Evolutionary conservation across 1,140 invertebrate species (phyloP).

Genomic region (silkworm (Bombyx mori)): ASM3026992v2 NC_085129.1:9193001-9193500

Average conservation of each 20-base stretch:
- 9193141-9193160: constrained; percentile 53
- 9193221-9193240: constrained; percentile 45
- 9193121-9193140: constrained; percentile 55
- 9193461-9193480: constrained; percentile 33
- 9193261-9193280: constrained; percentile 67
- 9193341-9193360: constrained; percentile 35
- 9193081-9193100: constrained; percentile 62
- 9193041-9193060: constrained; percentile 68
- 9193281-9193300: constrained; percentile 59
- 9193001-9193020: constrained; percentile 73
- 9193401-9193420: constrained; percentile 32
- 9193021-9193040: constrained; percentile 74
- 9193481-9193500: constrained; percentile 49
- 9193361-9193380: constrained; percentile 30
- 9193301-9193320: constrained; percentile 51
- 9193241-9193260: constrained; percentile 56
- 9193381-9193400: too few species aligned
- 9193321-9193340: constrained; percentile 22
- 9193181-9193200: constrained; percentile 52
- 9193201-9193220: constrained; percentile 41
- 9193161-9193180: constrained; percentile 70
- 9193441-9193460: constrained; percentile 20
- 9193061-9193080: constrained; percentile 65
- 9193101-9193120: constrained; percentile 59
- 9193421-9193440: constrained; percentile 29